Base-by-base conservation (phyloP, 2,113 vertebrate genomes). In the Todiramphus saurophagus region DNA sequence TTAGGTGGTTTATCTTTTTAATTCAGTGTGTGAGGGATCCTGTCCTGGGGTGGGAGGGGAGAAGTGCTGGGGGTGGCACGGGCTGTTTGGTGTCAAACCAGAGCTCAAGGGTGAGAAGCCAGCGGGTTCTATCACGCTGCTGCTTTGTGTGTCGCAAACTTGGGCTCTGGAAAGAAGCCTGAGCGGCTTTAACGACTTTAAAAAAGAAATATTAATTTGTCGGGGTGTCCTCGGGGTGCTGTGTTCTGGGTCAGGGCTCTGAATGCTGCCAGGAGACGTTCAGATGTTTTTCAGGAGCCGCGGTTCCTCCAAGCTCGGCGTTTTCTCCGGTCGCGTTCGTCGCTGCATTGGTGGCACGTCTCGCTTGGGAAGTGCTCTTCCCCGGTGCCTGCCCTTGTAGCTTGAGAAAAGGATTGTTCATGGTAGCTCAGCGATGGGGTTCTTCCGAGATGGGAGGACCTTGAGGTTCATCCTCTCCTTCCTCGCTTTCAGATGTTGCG, bases 111-210 rank as follows among this genome's bases (percentile, higher is more conserved):
- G 19, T 44, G 19, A 2, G 0, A 44, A 50, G 12, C 2, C 1
- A 14, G 3, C 0, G 0, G 27, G 6, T 44, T 28, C 2, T 66
- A 11, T 23, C n/a, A 1, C 0, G 2, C 53, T 1, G 2, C 15
- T 5, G 17, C 77, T 33, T 33, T 0, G 1, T 7, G 53, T 8
- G 16, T 14, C 0, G 0, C 82, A 48, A 17, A 4, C 9, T 10
- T 2, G 20, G 12, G 62, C 21, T 51, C 21, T n/a, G 25, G 24
- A 3, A 30, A 25, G 82, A 24, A 92, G 66, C 43, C 0, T 0
- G 30, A 46, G 44, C 0, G 0, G 28, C 30, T 92, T 62, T 35
- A 0, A 27, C 0, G 3, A 10, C n/a, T 87, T 64, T 53, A 24
- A 1, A 8, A 19, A 37, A 20, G 39, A 35, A 48, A 30, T n/a